phyloP scores from a whole-genome alignment of 2,888 invertebrate species.

The Bellardia bayeri region DNA sequence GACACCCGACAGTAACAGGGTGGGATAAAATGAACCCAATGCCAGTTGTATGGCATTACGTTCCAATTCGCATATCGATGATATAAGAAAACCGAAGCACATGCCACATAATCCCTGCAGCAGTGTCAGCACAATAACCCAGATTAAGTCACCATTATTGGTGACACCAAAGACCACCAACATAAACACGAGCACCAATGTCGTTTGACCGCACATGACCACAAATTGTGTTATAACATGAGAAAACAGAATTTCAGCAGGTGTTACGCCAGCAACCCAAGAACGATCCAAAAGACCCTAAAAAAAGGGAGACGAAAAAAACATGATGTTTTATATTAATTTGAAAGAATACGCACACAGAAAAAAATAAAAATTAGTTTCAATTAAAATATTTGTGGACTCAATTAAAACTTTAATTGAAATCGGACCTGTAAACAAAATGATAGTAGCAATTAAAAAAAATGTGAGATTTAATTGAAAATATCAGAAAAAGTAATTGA shows the following conservation, averaged over 20 bases:
- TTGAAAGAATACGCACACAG: too few species aligned
- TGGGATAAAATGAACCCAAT: conserved; percentile 97
- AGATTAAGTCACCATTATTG: conserved; percentile 93
- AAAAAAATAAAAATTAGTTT: too few species aligned
- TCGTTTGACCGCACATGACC: conserved; percentile 97
- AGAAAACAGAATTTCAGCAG: conserved; percentile 95
- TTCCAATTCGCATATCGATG: conserved; percentile 95
- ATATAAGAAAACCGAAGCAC: conserved; percentile 98
- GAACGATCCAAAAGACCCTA: conserved; percentile 94
- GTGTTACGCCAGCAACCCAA: conserved; percentile 96
- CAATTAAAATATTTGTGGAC: too few species aligned
- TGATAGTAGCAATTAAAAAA: too few species aligned
- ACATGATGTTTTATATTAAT: background rate
- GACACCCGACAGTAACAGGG: conserved; percentile 95
- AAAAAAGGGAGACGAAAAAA: conserved; percentile 46
- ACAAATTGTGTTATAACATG: conserved; percentile 97
- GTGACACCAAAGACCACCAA: conserved; percentile 95
- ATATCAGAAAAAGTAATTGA: too few species aligned
- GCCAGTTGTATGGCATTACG: conserved; percentile 96
- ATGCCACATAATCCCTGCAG: conserved; percentile 97
- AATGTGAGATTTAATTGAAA: too few species aligned
- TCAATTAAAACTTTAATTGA: too few species aligned
- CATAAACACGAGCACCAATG: conserved; percentile 95
- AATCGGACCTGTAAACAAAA: too few species aligned
- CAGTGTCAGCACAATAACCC: conserved; percentile 93